Evolutionary conservation across 2,113 vertebrate species (phyloP).

Genomic region (Pimephales promelas): DNA sequence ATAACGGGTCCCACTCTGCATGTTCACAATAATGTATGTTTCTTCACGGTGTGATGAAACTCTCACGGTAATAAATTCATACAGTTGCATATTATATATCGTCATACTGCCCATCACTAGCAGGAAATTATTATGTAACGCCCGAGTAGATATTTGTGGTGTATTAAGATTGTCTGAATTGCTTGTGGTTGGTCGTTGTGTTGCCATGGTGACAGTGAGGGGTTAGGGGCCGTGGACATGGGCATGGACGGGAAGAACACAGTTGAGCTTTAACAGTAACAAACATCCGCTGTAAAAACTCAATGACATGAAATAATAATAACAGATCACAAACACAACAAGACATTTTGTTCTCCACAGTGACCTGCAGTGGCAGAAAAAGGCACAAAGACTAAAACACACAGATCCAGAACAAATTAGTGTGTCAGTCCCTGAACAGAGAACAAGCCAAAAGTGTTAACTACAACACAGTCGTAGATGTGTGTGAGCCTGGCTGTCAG

Average conservation of each 20-base stretch:
- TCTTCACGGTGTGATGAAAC: background rate
- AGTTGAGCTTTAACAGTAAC: constrained; percentile 49
- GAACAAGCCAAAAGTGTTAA: background rate
- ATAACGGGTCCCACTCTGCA: no score
- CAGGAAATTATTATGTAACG: background rate
- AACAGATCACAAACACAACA: constrained; percentile 30
- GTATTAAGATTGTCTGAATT: background rate
- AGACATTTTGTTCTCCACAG: constrained; percentile 23
- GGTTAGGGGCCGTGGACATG: constrained; percentile 49
- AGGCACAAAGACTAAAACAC: constrained; percentile 20
- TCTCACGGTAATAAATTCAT: background rate
- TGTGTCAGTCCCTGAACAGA: constrained; percentile 18
- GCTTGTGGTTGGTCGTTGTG: constrained; percentile 24
- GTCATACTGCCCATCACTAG: background rate
- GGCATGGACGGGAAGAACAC: constrained; percentile 37
- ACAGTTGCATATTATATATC: background rate
- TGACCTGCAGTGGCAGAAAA: constrained; percentile 40
- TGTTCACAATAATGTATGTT: background rate
- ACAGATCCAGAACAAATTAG: constrained; percentile 5
- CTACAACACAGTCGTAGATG: constrained; percentile 17
- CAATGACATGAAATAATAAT: constrained; percentile 28
- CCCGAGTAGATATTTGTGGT: background rate
- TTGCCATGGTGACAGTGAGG: constrained; percentile 65
- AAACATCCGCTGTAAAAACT: constrained; percentile 52
- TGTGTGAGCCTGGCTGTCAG: constrained; percentile 28